These are phyloP conservation scores for Pedetes capensis DNA, from an alignment of 2,113 vertebrate genomes.

Conservation along the genomic window DNA sequence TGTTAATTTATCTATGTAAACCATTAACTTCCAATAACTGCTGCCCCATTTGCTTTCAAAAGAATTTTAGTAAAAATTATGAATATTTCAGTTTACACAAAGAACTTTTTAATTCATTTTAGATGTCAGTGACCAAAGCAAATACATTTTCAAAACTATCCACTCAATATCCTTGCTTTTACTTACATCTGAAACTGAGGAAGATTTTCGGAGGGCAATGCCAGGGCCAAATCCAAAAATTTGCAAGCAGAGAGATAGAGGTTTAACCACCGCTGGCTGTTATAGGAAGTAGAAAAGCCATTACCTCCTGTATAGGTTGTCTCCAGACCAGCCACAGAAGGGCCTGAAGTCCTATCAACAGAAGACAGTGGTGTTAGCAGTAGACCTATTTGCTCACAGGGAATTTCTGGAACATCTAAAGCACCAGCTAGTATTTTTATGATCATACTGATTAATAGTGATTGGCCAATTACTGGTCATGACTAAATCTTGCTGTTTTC, in stretches of 20 bases:
- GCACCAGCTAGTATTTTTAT: neutral
- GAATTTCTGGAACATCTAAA: conserved; percentile 20
- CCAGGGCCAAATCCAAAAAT: conserved; percentile 96
- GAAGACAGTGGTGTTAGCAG: neutral
- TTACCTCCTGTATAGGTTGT: conserved; percentile 98
- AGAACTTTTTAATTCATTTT: neutral
- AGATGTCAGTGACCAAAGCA: conserved; percentile 15
- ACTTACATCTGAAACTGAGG: conserved; percentile 99
- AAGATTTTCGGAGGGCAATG: conserved; percentile 96
- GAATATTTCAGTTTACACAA: neutral
- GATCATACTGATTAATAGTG: neutral
- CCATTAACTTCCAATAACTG: neutral
- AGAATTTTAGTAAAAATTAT: neutral
- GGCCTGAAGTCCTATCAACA: conserved; percentile 91
- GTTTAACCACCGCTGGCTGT: conserved; percentile 98
- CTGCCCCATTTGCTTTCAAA: neutral
- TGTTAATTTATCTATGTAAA: neutral
- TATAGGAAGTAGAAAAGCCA: conserved; percentile 98
- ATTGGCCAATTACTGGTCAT: neutral
- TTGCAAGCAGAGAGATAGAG: conserved; percentile 99
- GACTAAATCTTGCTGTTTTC: neutral
- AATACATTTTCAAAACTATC: neutral
- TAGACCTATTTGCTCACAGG: neutral
- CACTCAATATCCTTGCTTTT: conserved; percentile 21
- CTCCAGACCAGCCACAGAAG: conserved; percentile 95